phyloP scores from a whole-genome alignment of 2,888 invertebrate species.

The Tenthredo mesomela region DNA sequence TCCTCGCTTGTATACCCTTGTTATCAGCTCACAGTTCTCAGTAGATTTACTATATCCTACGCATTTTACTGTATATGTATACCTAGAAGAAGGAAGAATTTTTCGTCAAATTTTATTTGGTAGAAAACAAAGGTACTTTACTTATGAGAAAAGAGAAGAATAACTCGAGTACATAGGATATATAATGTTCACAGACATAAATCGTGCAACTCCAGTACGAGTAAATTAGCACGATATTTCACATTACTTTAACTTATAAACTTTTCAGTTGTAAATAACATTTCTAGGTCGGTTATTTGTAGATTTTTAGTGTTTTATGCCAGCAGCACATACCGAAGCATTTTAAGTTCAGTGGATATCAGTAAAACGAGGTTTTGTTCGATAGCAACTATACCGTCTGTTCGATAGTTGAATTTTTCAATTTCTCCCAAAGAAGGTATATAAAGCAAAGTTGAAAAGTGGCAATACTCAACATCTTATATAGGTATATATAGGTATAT shows the following conservation, averaged over 20 bases:
- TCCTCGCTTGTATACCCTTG: slow-evolving; percentile 2
- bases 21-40: slow-evolving; percentile 13
- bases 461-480: neutral
- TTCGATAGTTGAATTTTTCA: slow-evolving; percentile 33
- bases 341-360: neutral
- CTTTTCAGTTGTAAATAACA: neutral
- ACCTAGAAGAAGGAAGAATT: neutral
- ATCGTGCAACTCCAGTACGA: neutral
- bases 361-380: neutral
- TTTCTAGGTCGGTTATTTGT: neutral
- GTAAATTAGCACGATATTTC: neutral
- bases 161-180: neutral
- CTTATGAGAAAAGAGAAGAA: neutral
- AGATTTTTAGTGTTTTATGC: neutral
- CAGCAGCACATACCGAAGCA: neutral
- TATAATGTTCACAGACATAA: neutral
- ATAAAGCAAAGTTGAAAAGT: slow-evolving; percentile 11
- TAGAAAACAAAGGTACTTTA: neutral
- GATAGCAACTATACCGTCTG: slow-evolving; percentile 8
- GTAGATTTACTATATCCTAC: neutral
- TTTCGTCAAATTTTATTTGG: neutral
- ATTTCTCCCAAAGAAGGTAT: neutral
- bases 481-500: no score
- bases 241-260: neutral
- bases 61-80: neutral